Evolutionary conservation across 2,113 vertebrate species (phyloP).

Genomic region (Heterochromis multidens): DNA sequence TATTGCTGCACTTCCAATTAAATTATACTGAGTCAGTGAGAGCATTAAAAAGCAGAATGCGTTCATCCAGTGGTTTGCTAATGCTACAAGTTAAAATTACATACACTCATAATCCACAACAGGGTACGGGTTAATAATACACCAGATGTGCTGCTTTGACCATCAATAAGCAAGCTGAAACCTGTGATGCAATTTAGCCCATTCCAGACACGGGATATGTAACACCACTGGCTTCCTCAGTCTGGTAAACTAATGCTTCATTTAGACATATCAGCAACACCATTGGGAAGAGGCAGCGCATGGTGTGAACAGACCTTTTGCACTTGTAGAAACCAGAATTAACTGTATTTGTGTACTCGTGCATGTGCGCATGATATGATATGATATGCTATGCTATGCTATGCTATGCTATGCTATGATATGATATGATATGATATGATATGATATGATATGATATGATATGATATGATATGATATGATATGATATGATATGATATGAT

Average conservation of each 20-base stretch:
- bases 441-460: background rate
- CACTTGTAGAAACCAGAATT: background rate
- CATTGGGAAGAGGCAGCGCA: background rate
- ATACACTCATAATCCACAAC: background rate
- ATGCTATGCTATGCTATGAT: background rate
- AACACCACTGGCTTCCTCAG: background rate
- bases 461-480: background rate
- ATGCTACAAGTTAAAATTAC: background rate
- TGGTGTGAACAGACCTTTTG: background rate
- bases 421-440: background rate
- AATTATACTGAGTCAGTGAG: background rate
- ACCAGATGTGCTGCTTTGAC: background rate
- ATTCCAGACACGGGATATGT: background rate
- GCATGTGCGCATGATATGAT: background rate
- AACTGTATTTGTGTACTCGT: too few relatives aligned
- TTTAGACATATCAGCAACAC: background rate
- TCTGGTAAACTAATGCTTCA: background rate
- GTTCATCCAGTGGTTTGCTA: background rate
- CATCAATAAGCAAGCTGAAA: background rate
- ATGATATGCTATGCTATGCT: background rate
- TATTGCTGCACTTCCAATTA: background rate
- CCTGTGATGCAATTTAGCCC: background rate
- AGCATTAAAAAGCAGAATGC: background rate
- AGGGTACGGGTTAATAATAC: background rate
- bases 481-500: background rate